Base-by-base conservation (phyloP, 2,797 vertebrate genomes). In the Atherinosoma microstoma region DNA sequence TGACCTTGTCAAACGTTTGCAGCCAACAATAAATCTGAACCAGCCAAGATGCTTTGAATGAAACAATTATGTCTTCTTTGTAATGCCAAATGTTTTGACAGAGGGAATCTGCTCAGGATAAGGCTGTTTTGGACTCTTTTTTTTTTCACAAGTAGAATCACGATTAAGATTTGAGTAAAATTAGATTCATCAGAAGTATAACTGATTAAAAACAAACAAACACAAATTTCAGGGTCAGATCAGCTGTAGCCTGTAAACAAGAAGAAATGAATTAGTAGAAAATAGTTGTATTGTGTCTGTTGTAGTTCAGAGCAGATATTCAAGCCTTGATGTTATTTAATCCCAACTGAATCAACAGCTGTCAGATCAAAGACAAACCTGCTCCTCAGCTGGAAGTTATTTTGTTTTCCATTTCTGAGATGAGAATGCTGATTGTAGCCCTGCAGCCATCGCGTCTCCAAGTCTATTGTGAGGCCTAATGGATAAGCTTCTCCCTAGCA, bases 261-360 rank as follows among this genome's bases (percentile, higher is more conserved):
- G 18, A 49, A 49, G 8, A 49, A 10, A 49, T 49, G n/a, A n/a
- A 49, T 49, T 49, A 49, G 47, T 11, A 18, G 15, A 64, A 36
- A 29, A 11, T 15, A 27, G 58, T 32, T 3, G 24, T 34, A 15
- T 67, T 61, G n/a, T 53, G 49, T 12, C 27, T 24, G 12, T 53
- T 27, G 51, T 54, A 6, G 11, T 16, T 54, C 22, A 29, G 51
- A 27, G 22, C 18, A 15, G 49, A 47, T 36, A 24, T 69, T 18
- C 1, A 18, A 27, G 24, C 29, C 54, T 69, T 76, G 32, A 76
- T 86, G 70, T 72, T 40, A 68, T 61, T 81, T 59, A 45, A 66
- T 72, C 18, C 16, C 67, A 69, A 53, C 57, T 80, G 64, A 45
- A 9, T 53, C 67, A 79, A 75, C 30, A 64, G 38, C 22, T n/a